Percentiles rank a stretch among this genome's conserved stretches.
These are phyloP conservation scores for Syngnathoides biaculeatus DNA, from an alignment of 2,113 vertebrate species.

Conservation along the genomic window DNA sequence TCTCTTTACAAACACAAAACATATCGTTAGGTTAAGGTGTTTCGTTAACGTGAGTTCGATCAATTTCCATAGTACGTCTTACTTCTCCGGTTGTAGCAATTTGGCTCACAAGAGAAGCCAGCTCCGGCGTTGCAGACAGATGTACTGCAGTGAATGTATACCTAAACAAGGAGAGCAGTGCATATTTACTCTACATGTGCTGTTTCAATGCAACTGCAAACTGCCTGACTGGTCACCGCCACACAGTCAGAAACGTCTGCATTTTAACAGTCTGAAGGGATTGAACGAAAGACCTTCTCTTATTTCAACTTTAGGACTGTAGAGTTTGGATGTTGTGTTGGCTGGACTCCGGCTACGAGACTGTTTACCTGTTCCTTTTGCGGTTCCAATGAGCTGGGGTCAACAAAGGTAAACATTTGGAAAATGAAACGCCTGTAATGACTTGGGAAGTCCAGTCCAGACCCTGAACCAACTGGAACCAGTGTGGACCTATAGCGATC, in stretches of 20 bases:
- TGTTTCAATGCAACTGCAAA: background rate
- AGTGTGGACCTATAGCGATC: conserved; percentile 45
- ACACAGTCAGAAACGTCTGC: background rate
- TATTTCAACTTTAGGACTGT: background rate
- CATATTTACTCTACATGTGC: background rate
- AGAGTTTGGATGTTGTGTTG: background rate
- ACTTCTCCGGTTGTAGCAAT: conserved; percentile 33
- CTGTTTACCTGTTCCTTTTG: conserved; percentile 28
- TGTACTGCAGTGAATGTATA: conserved; percentile 64
- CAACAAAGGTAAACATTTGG: conserved; percentile 57
- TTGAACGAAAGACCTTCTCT: background rate
- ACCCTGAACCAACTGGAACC: conserved; percentile 13
- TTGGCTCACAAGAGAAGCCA: conserved; percentile 36
- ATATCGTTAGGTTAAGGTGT: background rate
- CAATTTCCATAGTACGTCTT: conserved; percentile 13
- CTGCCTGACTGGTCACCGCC: background rate
- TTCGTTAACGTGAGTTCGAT: background rate
- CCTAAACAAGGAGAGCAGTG: conserved; percentile 23
- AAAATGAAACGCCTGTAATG: conserved; percentile 50
- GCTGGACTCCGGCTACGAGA: background rate
- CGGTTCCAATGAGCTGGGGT: conserved; percentile 7
- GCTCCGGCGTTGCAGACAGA: conserved; percentile 26
- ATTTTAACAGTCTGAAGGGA: background rate
- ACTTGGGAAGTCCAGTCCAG: conserved; percentile 21
- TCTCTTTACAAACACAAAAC: conserved; percentile 39